A percentile compares a stretch with the other conserved stretches of the same genome.
Conservation (phyloP, 2,797 vertebrate genomes). For the Salarias fasciatus region DNA sequence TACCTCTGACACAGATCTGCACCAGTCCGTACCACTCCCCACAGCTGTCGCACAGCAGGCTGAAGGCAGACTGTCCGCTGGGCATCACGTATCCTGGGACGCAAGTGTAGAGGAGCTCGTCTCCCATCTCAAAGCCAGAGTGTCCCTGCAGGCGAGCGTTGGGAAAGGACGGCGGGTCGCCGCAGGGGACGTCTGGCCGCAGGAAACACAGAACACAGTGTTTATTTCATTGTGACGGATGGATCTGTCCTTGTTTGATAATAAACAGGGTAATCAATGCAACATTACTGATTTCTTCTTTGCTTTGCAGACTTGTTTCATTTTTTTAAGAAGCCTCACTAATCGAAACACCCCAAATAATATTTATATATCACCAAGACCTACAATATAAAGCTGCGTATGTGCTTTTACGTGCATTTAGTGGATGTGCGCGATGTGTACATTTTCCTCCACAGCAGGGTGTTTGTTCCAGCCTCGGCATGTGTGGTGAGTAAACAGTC, state of each 20-base stretch:
- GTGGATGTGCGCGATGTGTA: slow-evolving; percentile 4
- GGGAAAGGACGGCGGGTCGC: slow-evolving; percentile 92
- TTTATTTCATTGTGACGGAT: too few relatives aligned
- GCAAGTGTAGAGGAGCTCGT: slow-evolving; percentile 91
- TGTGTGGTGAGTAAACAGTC: slow-evolving; percentile 18
- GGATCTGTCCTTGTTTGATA: too few relatives aligned
- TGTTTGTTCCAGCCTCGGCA: slow-evolving; percentile 8
- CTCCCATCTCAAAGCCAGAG: slow-evolving; percentile 90
- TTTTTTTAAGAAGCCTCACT: too few relatives aligned
- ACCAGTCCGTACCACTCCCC: slow-evolving; percentile 95
- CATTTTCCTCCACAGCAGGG: slow-evolving; percentile 25
- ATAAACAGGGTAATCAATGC: too few relatives aligned
- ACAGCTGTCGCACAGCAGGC: slow-evolving; percentile 93
- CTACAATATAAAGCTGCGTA: neutral
- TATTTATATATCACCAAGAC: neutral
- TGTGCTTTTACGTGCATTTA: neutral
- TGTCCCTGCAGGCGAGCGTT: slow-evolving; percentile 88
- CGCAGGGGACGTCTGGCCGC: slow-evolving; percentile 87
- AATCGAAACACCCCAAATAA: too few relatives aligned
- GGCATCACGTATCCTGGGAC: slow-evolving; percentile 84
- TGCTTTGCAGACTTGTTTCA: too few relatives aligned
- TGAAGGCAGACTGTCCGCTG: slow-evolving; percentile 85
- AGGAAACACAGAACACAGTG: slow-evolving; percentile 11
- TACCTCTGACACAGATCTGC: slow-evolving; percentile 92
- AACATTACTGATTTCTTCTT: too few relatives aligned